A percentile compares a stretch with the other conserved stretches of the same genome.
phyloP scores from a whole-genome alignment of 1,140 invertebrate species.

The Atopsyche davidsoni region DNA sequence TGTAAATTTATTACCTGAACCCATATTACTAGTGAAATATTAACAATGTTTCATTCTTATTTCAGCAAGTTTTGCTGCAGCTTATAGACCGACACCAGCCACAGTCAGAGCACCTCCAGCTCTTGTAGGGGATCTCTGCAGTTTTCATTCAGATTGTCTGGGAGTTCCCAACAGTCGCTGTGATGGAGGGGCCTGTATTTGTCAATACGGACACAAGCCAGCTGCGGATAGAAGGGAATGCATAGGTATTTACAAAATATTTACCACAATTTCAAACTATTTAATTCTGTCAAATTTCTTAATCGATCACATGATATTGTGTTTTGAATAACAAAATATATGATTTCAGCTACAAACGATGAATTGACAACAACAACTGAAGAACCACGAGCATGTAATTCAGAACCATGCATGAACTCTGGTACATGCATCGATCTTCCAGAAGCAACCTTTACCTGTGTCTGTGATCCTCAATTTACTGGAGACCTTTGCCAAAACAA shows the following conservation, averaged over 20 bases:
- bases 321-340: not conserved
- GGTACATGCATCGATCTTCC: conserved; percentile 71
- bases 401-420: conserved; percentile 69
- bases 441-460: conserved; percentile 66
- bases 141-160: conserved; percentile 64
- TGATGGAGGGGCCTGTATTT: conserved; percentile 64
- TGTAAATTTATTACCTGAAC: not conserved
- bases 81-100: conserved; percentile 56
- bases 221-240: conserved; percentile 66
- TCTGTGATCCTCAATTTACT: conserved; percentile 65
- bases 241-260: conserved; percentile 50
- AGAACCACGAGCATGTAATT: conserved; percentile 65
- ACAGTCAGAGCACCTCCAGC: conserved; percentile 65
- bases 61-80: conserved; percentile 28
- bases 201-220: conserved; percentile 56
- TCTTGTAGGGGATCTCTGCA: conserved; percentile 69
- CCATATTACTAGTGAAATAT: not conserved
- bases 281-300: not conserved
- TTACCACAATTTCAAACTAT: not conserved
- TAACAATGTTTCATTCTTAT: conserved; percentile 5
- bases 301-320: not conserved
- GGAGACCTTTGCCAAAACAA: conserved; percentile 60
- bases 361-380: conserved; percentile 54
- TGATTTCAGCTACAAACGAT: conserved; percentile 39
- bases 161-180: conserved; percentile 64